phyloP scores from a whole-genome alignment of 2,797 vertebrate genomes.

The Petrocephalus sullivani region DNA sequence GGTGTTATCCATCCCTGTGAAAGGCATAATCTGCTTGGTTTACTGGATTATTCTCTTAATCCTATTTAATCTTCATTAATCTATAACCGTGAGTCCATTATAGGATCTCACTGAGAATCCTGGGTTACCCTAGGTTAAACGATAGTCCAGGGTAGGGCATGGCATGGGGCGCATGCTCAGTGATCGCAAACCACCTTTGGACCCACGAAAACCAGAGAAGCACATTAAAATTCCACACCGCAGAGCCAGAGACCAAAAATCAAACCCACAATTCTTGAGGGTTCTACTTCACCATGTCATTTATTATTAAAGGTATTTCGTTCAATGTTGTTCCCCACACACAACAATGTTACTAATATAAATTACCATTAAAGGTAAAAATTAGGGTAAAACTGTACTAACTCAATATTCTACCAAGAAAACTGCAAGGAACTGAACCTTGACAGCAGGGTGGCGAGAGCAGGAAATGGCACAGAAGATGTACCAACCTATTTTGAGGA shows the following conservation, averaged over 20 bases:
- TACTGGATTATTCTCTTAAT: neutral
- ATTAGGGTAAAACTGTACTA: neutral
- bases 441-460: neutral
- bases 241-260: neutral
- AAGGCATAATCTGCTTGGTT: neutral
- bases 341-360: neutral
- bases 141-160: neutral
- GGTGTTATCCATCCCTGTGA: slow-evolving; percentile 56
- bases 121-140: neutral
- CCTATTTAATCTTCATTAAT: neutral
- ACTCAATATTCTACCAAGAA: neutral
- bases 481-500: slow-evolving; percentile 59
- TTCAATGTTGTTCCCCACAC: neutral
- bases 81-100: neutral
- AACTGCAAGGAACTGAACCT: neutral
- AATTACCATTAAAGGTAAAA: neutral
- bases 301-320: slow-evolving; percentile 29
- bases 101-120: neutral
- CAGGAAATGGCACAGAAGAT: neutral
- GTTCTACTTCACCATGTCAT: neutral
- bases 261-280: neutral
- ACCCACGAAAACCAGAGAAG: neutral
- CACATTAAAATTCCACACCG: neutral
- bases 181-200: neutral
- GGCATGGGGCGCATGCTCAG: neutral